These are phyloP conservation scores for Tor tambroides DNA, from an alignment of 2,113 vertebrate genomes.

Conservation along the genomic window DNA sequence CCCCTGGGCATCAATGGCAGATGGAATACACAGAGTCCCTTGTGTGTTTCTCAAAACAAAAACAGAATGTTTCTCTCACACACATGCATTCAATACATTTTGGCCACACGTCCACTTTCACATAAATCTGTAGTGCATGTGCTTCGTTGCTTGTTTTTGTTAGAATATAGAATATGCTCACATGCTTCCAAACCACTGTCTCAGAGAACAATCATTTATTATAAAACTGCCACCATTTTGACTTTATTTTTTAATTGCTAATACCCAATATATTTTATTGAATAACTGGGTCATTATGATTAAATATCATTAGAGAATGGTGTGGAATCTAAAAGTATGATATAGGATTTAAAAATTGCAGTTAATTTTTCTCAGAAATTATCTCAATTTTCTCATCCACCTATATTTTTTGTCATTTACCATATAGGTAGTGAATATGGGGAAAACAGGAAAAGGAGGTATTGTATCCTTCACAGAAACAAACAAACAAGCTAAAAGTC, in stretches of 20 bases:
- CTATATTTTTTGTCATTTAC: neutral
- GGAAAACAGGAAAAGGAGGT: too few relatives aligned
- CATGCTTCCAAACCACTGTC: neutral
- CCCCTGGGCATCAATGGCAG: slow-evolving; percentile 81
- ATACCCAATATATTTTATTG: neutral
- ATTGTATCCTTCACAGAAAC: too few relatives aligned
- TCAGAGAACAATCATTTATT: neutral
- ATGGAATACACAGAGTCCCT: slow-evolving; percentile 81
- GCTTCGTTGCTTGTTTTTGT: neutral
- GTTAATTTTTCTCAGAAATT: neutral
- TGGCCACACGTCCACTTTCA: neutral
- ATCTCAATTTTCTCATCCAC: neutral
- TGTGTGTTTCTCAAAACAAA: slow-evolving; percentile 66
- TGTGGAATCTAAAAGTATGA: neutral
- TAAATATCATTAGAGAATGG: neutral
- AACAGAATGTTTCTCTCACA: slow-evolving; percentile 53
- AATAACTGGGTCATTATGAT: neutral
- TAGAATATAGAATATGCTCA: neutral
- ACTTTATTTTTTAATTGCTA: neutral
- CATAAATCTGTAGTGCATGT: neutral
- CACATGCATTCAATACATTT: slow-evolving; percentile 31
- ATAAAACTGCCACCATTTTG: neutral
- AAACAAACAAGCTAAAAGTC: too few relatives aligned
- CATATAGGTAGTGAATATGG: neutral
- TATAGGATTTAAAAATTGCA: neutral